These are phyloP conservation scores for Holothuria scabra DNA, from an alignment of 53 echinoderm and acorn worm species.

Conservation along the genomic window DNA sequence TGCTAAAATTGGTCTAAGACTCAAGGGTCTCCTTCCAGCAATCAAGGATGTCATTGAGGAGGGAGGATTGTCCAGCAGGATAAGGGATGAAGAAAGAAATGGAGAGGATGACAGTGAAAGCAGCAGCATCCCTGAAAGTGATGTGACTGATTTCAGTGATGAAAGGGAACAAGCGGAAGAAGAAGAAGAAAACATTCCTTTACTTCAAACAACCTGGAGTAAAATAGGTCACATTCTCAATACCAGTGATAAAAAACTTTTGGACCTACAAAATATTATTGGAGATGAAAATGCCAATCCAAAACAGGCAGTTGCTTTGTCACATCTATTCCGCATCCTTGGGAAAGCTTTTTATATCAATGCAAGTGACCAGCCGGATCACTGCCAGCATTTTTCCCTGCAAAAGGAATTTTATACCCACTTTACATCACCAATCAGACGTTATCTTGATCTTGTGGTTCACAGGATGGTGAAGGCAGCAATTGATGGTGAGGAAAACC, in stretches of 20 bases:
- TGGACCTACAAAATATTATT: constrained; percentile 58
- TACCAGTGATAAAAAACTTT: constrained; percentile 14
- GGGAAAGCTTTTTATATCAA: constrained; percentile 62
- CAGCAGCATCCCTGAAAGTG: constrained; percentile 38
- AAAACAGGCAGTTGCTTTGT: constrained; percentile 58
- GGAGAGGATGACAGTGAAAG: neutral
- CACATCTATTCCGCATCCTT: constrained; percentile 54
- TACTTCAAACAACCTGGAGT: constrained; percentile 6
- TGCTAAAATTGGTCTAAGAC: constrained; percentile 39
- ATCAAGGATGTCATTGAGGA: neutral
- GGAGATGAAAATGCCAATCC: constrained; percentile 78
- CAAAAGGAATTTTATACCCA: constrained; percentile 74
- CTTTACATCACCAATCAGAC: constrained; percentile 93
- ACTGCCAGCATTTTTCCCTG: constrained; percentile 67
- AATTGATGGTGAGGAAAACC: constrained; percentile 51
- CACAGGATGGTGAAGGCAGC: constrained; percentile 78
- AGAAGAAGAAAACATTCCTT: neutral
- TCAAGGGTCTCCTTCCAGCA: constrained; percentile 33
- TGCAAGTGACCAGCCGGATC: constrained; percentile 56
- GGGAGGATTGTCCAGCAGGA: neutral
- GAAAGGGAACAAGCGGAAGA: neutral
- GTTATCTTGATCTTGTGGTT: constrained; percentile 91
- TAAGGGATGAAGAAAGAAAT: neutral
- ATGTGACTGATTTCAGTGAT: constrained; percentile 45
- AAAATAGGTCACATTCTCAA: neutral